These are phyloP conservation scores for Pitangus sulphuratus DNA, from an alignment of 2,797 vertebrate species.

Conservation along the genomic window DNA sequence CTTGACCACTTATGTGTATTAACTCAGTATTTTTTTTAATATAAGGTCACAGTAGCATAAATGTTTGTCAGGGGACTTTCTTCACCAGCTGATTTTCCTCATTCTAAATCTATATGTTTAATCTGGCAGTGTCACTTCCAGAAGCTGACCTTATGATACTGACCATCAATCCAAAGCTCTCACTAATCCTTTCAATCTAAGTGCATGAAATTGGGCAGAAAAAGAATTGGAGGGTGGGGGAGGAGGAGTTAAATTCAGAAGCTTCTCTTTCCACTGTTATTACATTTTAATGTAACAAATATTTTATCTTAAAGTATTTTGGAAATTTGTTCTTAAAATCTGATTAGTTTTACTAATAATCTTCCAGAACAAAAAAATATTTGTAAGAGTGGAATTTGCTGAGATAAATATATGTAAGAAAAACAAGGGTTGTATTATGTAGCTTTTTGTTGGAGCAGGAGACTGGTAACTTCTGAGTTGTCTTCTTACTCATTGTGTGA, in stretches of 20 bases:
- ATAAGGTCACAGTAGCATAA: neutral
- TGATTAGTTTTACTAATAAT: neutral
- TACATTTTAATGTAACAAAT: neutral
- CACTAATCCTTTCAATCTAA: neutral
- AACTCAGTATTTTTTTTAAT: neutral
- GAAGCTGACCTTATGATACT: neutral
- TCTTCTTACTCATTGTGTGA: neutral
- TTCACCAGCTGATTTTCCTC: neutral
- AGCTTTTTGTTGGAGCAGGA: neutral
- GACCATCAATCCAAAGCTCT: neutral
- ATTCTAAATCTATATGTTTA: neutral
- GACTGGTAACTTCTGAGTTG: neutral
- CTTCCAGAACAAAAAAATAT: neutral
- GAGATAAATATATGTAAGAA: neutral
- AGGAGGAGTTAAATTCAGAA: neutral
- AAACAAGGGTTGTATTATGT: fast-evolving
- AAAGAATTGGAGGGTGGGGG: neutral
- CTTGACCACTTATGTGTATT: neutral
- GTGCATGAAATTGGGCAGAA: neutral
- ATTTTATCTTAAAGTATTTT: neutral
- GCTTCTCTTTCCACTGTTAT: neutral
- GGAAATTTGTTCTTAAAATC: neutral
- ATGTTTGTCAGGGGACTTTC: neutral
- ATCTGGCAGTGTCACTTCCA: neutral
- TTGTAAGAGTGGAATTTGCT: neutral